Base-by-base conservation (phyloP, 2,797 vertebrate species). In the Sus cebifrons region DNA sequence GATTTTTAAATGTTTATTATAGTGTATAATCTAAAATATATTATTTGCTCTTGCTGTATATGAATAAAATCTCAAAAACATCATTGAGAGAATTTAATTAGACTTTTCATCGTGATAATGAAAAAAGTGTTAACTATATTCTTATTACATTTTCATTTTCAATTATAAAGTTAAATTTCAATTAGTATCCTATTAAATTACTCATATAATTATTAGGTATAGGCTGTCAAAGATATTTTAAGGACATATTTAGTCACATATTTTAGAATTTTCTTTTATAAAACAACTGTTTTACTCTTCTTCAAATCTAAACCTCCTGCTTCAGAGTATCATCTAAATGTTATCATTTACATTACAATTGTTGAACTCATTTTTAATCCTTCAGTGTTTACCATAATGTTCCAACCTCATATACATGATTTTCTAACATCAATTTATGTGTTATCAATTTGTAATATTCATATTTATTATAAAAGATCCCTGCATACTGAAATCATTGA, bases 101-200 rank as follows among this genome's bases (percentile, higher is more conserved):
- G 25, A 40, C 1, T 14, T 89, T 25, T 70, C 14, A 60, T 40
- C 1, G 15, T 85, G 18, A 81, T 94, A 87, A 90, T 62, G 32
- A 95, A 79, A 91, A 93, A 90, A 58, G 2, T 73, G 1, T 62
- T 96, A 93, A 83, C 17, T 60, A 21, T 62, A 56, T 87, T 92
- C 25, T 92, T 89, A 84, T 49, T 88, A 25, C 9, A 82, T 85
- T 95, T 95, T 82, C 36, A 88, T 7, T 93, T 96, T 93, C 6
- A 94, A 77, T 95, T 96, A 68, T 95, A 97, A 89, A 94, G 32
- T 52, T 83, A 4, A 67, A 89, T 95, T 23, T 86, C n/a, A 92
- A 81, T 95, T 86, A 75, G 3, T 56, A 82, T 44, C 13, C 12
- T 21, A 84, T 86, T 95, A 91, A 86, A 64, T 81, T 94, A 86